phyloP scores from a whole-genome alignment of 2,888 invertebrate species.

The Ectropis crepuscularia region DNA sequence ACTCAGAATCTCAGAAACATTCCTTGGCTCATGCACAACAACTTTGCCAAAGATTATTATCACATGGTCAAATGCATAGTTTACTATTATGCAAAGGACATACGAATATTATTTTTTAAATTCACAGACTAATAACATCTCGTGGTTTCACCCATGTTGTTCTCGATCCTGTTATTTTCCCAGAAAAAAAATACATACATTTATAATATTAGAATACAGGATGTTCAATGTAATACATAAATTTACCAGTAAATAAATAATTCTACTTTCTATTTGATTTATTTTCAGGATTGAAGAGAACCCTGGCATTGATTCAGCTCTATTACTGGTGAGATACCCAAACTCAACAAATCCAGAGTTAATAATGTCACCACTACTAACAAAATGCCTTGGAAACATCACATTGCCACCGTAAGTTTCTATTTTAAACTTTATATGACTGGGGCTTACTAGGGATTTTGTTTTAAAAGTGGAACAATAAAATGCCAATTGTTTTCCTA shows the following conservation, averaged over 20 bases:
- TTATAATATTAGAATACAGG: not conserved
- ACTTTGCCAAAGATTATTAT: no score
- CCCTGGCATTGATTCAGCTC: slow-evolving; percentile 80
- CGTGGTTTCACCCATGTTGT: no score
- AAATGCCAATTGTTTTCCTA: not conserved
- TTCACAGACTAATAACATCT: no score
- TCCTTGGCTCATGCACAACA: no score
- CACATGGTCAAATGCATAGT: no score
- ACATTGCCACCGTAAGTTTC: slow-evolving; percentile 73
- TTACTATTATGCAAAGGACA: no score
- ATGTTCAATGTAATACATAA: not conserved
- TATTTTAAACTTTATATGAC: not conserved
- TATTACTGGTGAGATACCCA: slow-evolving; percentile 84
- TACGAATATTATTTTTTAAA: no score
- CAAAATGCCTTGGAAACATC: slow-evolving; percentile 75
- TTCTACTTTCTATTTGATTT: not conserved
- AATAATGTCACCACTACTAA: slow-evolving; percentile 76
- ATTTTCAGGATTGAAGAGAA: slow-evolving; percentile 69
- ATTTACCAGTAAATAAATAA: not conserved
- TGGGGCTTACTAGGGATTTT: not conserved
- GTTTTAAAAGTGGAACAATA: not conserved
- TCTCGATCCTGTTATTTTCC: no score
- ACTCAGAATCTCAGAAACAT: no score
- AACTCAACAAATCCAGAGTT: slow-evolving; percentile 80
- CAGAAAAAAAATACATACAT: no score